Conservation (phyloP, 1,140 invertebrate species). For the Platyura marginata region DNA sequence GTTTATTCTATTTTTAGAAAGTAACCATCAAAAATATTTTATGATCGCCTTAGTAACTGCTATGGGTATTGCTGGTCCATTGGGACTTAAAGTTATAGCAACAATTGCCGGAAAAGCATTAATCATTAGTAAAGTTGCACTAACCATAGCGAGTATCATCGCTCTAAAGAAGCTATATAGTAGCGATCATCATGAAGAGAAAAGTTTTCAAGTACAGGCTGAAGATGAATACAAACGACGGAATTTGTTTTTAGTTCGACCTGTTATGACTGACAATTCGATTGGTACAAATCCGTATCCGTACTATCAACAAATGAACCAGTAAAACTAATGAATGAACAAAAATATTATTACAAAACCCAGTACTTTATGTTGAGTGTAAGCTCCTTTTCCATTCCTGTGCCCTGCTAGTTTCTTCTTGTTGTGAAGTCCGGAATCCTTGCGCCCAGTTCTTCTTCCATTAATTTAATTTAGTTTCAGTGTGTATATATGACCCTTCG, state of each 20-base stretch:
- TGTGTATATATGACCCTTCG: too few relatives aligned
- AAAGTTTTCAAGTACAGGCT: conserved; percentile 42
- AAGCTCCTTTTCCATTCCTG: too few relatives aligned
- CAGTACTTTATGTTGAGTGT: too few relatives aligned
- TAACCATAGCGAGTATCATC: conserved; percentile 46
- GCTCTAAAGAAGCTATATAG: conserved; percentile 48
- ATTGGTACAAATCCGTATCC: background rate
- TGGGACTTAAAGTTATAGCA: conserved; percentile 38
- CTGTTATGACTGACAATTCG: background rate
- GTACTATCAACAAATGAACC: too few relatives aligned
- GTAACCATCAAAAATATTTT: too few relatives aligned
- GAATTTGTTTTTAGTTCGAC: background rate
- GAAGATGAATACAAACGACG: background rate
- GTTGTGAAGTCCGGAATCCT: too few relatives aligned
- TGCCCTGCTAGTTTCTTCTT: too few relatives aligned
- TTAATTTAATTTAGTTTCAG: too few relatives aligned
- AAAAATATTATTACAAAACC: too few relatives aligned
- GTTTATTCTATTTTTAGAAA: too few relatives aligned
- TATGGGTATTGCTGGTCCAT: conserved; percentile 35
- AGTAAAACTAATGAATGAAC: too few relatives aligned
- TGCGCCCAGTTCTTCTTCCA: too few relatives aligned
- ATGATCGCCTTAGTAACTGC: conserved; percentile 40
- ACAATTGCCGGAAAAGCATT: conserved; percentile 45
- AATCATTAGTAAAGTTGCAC: conserved; percentile 44
- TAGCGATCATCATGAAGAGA: conserved; percentile 34